A percentile compares a stretch with the other conserved stretches of the same genome.
Conservation (phyloP, 2,113 vertebrate species). For the Lamprotornis superbus region DNA sequence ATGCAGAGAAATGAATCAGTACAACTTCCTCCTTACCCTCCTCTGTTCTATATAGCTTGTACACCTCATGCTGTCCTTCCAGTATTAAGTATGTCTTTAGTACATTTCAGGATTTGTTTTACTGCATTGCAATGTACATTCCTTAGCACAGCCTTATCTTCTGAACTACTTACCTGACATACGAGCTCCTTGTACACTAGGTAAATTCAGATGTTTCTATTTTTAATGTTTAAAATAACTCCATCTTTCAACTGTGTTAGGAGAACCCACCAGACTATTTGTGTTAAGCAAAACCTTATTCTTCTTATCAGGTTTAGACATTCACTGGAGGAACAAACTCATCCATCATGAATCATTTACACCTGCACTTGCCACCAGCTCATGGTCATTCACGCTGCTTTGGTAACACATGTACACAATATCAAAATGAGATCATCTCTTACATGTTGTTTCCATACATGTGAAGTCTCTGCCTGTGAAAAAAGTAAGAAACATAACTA, state of each 20-base stretch:
- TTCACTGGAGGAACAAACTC: not conserved
- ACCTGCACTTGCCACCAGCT: slow-evolving; percentile 52
- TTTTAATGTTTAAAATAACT: slow-evolving; percentile 2
- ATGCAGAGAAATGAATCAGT: not conserved
- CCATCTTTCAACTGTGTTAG: not conserved
- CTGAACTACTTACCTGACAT: not conserved
- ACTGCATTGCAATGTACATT: not conserved
- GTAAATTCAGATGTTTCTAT: slow-evolving; percentile 11
- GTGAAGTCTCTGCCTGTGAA: not conserved
- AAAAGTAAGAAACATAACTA: not conserved
- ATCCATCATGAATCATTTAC: slow-evolving; percentile 53
- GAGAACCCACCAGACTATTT: not conserved
- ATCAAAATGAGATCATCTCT: slow-evolving; percentile 29
- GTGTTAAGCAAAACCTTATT: slow-evolving; percentile 11
- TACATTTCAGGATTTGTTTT: not conserved
- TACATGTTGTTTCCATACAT: slow-evolving; percentile 7
- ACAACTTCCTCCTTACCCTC: not conserved
- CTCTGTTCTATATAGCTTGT: not conserved
- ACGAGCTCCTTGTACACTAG: not conserved
- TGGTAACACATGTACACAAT: not conserved
- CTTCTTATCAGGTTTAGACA: slow-evolving; percentile 3
- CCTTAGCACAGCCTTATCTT: not conserved
- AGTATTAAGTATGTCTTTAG: not conserved
- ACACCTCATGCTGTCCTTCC: not conserved
- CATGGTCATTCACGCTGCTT: not conserved